These are phyloP conservation scores for Platyscapa corneri DNA, from an alignment of 1,140 invertebrate genomes.

Conservation along the genomic window DNA sequence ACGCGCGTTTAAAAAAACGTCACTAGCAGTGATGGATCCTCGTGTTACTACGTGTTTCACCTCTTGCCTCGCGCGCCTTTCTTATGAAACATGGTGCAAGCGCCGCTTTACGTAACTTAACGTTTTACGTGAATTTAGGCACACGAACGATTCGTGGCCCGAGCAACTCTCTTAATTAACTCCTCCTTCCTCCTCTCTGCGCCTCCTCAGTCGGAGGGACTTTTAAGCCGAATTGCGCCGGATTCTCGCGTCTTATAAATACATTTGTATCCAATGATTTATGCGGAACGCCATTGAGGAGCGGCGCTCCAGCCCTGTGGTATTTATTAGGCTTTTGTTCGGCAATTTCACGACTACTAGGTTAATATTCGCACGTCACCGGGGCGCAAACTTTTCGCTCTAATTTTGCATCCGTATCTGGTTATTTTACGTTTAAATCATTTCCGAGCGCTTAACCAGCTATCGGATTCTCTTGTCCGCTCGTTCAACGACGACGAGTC, in stretches of 20 bases:
- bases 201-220: no score
- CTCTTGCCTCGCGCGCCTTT: background rate
- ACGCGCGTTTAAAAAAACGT: background rate
- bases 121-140: no score
- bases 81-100: background rate
- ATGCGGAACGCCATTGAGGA: background rate
- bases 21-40: slow-evolving; percentile 39
- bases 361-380: background rate
- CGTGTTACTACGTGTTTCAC: background rate
- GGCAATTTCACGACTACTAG: background rate
- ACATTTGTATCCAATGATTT: slow-evolving; percentile 27
- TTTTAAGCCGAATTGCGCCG: background rate
- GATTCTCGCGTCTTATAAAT: background rate
- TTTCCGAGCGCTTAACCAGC: background rate
- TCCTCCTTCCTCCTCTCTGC: background rate
- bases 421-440: background rate
- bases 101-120: no score
- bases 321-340: slow-evolving; percentile 23
- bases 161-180: slow-evolving; percentile 19
- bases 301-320: background rate
- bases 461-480: background rate
- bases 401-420: background rate
- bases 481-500: no score
- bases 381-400: background rate
- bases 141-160: background rate